Percentiles rank a stretch among this genome's conserved stretches.
phyloP scores from a whole-genome alignment of 2,797 vertebrate species.

The Catamblyrhynchus diadema region DNA sequence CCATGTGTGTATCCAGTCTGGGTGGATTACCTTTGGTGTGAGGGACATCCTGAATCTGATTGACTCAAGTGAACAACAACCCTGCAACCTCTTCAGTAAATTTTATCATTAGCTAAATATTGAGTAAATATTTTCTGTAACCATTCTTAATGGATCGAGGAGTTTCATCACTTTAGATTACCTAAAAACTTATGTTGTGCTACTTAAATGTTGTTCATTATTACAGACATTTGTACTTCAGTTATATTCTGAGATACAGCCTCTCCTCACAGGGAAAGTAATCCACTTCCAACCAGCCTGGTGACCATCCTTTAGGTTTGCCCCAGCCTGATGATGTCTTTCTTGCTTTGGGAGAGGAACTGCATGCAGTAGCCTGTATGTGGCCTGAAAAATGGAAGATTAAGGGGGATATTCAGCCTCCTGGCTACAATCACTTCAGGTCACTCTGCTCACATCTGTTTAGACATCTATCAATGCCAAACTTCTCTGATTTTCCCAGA shows the following conservation, averaged over 20 bases:
- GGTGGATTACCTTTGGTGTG: neutral
- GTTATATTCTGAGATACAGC: neutral
- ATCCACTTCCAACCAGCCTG: neutral
- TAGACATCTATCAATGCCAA: neutral
- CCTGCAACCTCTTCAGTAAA: neutral
- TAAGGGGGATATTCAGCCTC: neutral
- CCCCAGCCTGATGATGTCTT: neutral
- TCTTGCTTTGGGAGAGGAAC: neutral
- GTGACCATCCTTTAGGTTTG: neutral
- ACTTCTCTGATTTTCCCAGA: neutral
- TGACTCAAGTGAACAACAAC: neutral
- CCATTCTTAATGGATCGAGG: neutral
- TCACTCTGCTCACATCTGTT: neutral
- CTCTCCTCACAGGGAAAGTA: neutral
- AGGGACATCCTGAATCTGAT: neutral
- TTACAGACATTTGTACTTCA: neutral
- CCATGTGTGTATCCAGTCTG: rapidly evolving
- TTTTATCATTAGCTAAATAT: neutral
- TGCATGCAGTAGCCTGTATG: neutral
- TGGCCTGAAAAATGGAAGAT: neutral
- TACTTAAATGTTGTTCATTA: neutral
- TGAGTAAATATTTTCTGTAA: neutral
- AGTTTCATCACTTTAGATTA: neutral
- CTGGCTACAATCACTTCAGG: neutral
- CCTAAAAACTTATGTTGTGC: neutral